Conservation (phyloP, 2,113 vertebrate species). For the Ameiurus melas region DNA sequence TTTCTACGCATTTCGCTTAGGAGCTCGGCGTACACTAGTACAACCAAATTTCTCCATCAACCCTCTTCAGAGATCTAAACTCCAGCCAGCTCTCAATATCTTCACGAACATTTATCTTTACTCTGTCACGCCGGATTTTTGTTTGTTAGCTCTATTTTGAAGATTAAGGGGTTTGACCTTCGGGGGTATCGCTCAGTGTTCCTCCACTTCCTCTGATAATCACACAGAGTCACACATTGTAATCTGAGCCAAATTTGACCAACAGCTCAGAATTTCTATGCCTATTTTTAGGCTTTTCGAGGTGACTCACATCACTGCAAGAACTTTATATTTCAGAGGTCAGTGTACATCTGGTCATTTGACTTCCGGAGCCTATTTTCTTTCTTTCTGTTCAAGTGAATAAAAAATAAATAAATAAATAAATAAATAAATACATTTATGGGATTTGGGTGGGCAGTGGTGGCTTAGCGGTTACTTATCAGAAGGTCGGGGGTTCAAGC, state of each 20-base stretch:
- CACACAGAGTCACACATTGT: not conserved
- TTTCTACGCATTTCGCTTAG: not conserved
- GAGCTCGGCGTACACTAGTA: not conserved
- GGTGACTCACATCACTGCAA: slow-evolving; percentile 2
- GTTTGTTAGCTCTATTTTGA: not conserved
- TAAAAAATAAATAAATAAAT: not conserved
- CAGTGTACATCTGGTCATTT: not conserved
- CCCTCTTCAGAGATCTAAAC: not conserved
- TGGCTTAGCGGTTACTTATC: no score
- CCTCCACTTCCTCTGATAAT: not conserved
- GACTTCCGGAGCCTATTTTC: not conserved
- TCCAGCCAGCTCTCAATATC: not conserved
- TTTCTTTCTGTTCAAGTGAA: not conserved
- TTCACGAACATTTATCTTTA: not conserved
- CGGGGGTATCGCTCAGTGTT: not conserved
- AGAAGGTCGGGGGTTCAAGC: no score
- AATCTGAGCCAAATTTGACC: not conserved
- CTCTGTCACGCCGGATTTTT: not conserved
- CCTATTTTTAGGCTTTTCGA: not conserved
- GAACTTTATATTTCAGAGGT: not conserved
- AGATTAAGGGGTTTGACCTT: not conserved
- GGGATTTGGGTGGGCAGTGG: no score
- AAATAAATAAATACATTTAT: no score
- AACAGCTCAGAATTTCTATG: not conserved
- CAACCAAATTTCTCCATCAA: not conserved